These are phyloP conservation scores for Bombylius major DNA, from an alignment of 2,888 invertebrate genomes.

Conservation along the genomic window DNA sequence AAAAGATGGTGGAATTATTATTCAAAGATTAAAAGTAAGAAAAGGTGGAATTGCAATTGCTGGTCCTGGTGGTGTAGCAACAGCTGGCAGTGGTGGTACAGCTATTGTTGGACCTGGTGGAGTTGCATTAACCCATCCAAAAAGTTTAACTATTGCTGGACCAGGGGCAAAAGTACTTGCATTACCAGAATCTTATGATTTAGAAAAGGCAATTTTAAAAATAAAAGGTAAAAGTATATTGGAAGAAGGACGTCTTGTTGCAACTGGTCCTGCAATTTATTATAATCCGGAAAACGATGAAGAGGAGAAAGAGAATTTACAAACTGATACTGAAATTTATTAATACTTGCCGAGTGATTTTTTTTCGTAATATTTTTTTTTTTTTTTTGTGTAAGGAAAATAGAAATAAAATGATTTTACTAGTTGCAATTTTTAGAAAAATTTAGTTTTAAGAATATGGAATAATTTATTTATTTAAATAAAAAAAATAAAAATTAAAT, in stretches of 20 bases:
- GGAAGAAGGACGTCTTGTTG: constrained; percentile 55
- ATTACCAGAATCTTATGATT: constrained; percentile 47
- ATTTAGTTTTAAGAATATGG: too few species aligned
- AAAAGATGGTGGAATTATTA: constrained; percentile 47
- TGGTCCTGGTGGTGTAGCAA: constrained; percentile 70
- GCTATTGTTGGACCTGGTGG: constrained; percentile 71
- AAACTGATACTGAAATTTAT: too few species aligned
- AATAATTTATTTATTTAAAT: too few species aligned
- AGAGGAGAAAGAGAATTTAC: background rate
- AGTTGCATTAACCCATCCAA: constrained; percentile 60
- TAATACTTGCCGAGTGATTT: too few species aligned
- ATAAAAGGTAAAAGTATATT: constrained; percentile 35
- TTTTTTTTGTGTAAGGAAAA: too few species aligned
- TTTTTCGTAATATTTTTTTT: too few species aligned
- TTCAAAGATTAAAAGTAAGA: constrained; percentile 54
- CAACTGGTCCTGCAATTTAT: constrained; percentile 61
- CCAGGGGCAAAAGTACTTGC: constrained; percentile 59
- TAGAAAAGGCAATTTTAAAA: constrained; percentile 36
- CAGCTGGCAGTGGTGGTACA: constrained; percentile 65
- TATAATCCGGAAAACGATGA: constrained; percentile 36
- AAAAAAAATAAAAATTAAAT: too few species aligned
- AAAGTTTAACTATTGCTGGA: constrained; percentile 63
- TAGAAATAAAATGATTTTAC: too few species aligned
- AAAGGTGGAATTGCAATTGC: constrained; percentile 70
- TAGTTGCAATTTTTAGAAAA: too few species aligned